Base-by-base conservation (phyloP, 2,888 invertebrate species). In the Camptogramma bilineatum region DNA sequence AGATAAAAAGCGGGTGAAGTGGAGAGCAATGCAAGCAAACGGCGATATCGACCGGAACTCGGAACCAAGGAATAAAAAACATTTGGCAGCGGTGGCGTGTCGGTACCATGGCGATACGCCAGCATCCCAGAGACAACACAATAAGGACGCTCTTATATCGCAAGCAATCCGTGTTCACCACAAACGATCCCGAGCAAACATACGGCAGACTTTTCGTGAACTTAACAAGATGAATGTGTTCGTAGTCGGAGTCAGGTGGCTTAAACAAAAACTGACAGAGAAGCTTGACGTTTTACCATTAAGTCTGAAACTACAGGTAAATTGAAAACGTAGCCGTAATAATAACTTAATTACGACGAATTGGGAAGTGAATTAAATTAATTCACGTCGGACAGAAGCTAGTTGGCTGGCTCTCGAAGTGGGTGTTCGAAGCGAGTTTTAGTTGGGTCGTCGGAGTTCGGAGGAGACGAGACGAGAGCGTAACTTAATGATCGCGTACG, bases 401-500 rank as follows among this genome's bases (percentile, higher is more conserved):
- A 73, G 73, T 77, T 75, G 70, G 72, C 74, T 76, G 69, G 71
- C 74, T 79, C 67, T 69, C 67, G 69, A 73, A 74, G 70, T 79
- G 79, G 79, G 79, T 82, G 83, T 86, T 86, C 79, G 76, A 80
- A 84, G 78, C 75, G 73, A 85, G 85, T 82, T 86, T 82, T 76
- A 81, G 76, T 61, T 77, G 70, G 74, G 75, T 79, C 76, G 75
- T 70, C 73, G 77, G 76, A 71, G 73, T 71, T 73, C 64, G 62
- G 57, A 68, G 64, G 64, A 84, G 83, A 83, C 82, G 64, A 84
- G 83, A 83, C 82, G 84, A 79, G 81, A 83, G 84, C 79, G 85
- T 88, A 88, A 88, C 85, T 88, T 89, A 90, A 90, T 91, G 87
- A 90, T 89, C 83, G 84, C 84, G 83, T 84, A 85, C 83, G 84